phyloP scores from a whole-genome alignment of 2,888 invertebrate species.

The Scotopteryx bipunctaria region DNA sequence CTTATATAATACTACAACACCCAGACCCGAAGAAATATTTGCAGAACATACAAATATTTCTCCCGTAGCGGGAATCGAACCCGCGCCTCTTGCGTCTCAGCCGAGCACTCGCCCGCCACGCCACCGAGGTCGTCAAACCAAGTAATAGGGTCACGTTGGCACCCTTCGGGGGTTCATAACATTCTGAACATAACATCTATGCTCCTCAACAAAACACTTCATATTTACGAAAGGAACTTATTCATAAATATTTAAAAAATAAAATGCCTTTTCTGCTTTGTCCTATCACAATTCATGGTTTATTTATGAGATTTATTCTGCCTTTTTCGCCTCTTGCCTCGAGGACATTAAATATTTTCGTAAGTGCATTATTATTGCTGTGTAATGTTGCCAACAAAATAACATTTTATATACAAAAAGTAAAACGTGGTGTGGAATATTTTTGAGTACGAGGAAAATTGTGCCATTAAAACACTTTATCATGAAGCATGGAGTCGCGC shows the following conservation, averaged over 20 bases:
- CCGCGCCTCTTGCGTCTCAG: too few species aligned
- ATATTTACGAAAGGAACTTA: neutral
- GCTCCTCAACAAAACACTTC: too few species aligned
- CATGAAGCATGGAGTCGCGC: conserved; percentile 22
- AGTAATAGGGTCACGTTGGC: too few species aligned
- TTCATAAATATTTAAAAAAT: neutral
- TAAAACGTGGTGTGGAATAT: conserved; percentile 10
- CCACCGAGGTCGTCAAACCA: too few species aligned
- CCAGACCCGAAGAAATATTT: too few species aligned
- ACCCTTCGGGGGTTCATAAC: too few species aligned
- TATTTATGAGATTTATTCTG: neutral
- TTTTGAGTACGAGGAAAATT: conserved; percentile 33
- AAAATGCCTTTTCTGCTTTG: conserved; percentile 4
- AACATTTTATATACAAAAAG: neutral
- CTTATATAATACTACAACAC: too few species aligned
- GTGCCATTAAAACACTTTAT: conserved; percentile 35
- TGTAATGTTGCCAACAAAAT: neutral
- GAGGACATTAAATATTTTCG: neutral
- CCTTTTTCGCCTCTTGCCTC: too few species aligned
- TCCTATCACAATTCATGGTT: conserved; percentile 1
- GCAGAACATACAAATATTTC: too few species aligned
- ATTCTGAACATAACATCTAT: too few species aligned
- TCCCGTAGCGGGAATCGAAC: too few species aligned
- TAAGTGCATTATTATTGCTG: neutral
- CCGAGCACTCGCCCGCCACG: too few species aligned